phyloP scores from a whole-genome alignment of 64 coral and sea anemone genomes.

The Porites australiensis region DNA sequence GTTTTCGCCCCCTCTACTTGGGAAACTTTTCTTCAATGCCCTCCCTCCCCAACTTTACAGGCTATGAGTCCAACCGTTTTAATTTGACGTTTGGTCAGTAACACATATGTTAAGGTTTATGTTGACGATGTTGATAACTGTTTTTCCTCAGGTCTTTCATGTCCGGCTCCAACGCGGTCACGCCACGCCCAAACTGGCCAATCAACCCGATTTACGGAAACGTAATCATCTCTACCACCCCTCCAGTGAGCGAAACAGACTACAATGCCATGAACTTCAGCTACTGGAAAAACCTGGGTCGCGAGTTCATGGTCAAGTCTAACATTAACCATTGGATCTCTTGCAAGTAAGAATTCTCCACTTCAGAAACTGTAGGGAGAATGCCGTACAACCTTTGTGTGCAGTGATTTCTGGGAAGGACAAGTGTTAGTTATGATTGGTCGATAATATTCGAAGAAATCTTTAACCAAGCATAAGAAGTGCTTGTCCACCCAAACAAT shows the following conservation, averaged over 20 bases:
- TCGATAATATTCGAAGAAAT: too few species aligned
- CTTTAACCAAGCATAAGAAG: too few species aligned
- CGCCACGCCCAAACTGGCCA: conserved; percentile 54
- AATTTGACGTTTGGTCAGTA: too few species aligned
- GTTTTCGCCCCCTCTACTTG: too few species aligned
- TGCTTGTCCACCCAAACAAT: too few species aligned
- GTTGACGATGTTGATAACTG: not conserved
- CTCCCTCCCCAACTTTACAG: too few species aligned
- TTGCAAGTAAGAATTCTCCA: not conserved
- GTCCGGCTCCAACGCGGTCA: conserved; percentile 39
- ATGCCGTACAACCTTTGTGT: too few species aligned
- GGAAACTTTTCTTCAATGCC: too few species aligned
- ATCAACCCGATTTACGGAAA: not conserved
- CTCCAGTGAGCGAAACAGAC: conserved; percentile 47
- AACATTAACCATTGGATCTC: conserved; percentile 47
- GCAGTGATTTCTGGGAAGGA: too few species aligned
- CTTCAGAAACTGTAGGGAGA: not conserved
- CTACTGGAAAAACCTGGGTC: conserved; percentile 57
- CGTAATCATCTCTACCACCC: conserved; percentile 4
- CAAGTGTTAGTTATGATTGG: too few species aligned
- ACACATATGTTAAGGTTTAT: too few species aligned
- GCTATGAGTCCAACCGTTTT: too few species aligned
- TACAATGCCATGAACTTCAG: conserved; percentile 56
- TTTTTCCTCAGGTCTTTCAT: conserved; percentile 16
- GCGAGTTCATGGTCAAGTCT: conserved; percentile 67